These are phyloP conservation scores for Thyatira batis DNA, from an alignment of 2,888 invertebrate genomes.

Conservation along the genomic window DNA sequence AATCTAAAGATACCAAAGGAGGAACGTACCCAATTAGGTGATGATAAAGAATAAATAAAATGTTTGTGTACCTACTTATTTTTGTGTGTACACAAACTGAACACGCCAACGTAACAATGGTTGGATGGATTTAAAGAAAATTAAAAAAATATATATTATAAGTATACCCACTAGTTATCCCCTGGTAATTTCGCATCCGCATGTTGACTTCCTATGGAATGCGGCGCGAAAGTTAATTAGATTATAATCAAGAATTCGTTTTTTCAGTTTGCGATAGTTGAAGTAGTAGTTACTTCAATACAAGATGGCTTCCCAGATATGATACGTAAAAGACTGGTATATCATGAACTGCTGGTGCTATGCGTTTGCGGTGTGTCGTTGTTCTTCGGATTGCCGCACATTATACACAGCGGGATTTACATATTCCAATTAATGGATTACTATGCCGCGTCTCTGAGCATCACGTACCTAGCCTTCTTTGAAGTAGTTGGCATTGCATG, in stretches of 20 bases:
- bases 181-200: too few species aligned
- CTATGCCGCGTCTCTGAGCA: constrained; percentile 95
- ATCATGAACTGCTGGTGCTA: constrained; percentile 93
- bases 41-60: too few species aligned
- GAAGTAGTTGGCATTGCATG: constrained; percentile 95
- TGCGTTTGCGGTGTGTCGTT: constrained; percentile 92
- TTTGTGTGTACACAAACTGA: too few species aligned
- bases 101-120: too few species aligned
- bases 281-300: constrained; percentile 96
- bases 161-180: too few species aligned
- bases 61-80: too few species aligned
- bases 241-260: constrained; percentile 1
- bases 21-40: neutral
- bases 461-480: constrained; percentile 96
- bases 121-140: too few species aligned
- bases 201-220: too few species aligned
- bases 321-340: constrained; percentile 91
- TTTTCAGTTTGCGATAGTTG: constrained; percentile 95
- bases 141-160: too few species aligned
- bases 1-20: neutral
- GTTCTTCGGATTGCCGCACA: constrained; percentile 92
- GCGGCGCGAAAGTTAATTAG: too few species aligned
- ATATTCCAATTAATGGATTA: constrained; percentile 96
- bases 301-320: constrained; percentile 95
- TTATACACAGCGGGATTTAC: constrained; percentile 95